These are phyloP conservation scores for Polylopha cassiicola DNA, from an alignment of 2,888 invertebrate species.

Conservation along the genomic window DNA sequence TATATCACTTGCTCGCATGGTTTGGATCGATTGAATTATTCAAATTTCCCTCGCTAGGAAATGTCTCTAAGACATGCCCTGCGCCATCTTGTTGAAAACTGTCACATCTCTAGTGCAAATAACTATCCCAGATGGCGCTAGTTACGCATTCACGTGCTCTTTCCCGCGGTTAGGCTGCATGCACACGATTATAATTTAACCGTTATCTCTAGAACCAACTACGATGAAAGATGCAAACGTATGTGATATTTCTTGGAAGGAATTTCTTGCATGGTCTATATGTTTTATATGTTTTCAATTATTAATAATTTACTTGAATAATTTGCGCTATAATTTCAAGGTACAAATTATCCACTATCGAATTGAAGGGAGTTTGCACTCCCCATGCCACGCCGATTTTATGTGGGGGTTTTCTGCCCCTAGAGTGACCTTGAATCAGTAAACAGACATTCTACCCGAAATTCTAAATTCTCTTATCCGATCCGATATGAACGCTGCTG, in stretches of 20 bases:
- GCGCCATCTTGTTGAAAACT: conserved; percentile 17
- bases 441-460: too few relatives aligned
- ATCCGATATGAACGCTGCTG: conserved; percentile 9
- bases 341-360: too few relatives aligned
- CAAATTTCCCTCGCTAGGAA: conserved; percentile 16
- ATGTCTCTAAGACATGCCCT: conserved; percentile 23
- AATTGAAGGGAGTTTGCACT: too few relatives aligned
- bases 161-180: conserved; percentile 30
- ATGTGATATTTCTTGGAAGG: conserved; percentile 17
- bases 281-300: too few relatives aligned
- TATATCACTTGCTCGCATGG: too few relatives aligned
- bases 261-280: conserved; percentile 5
- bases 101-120: not conserved
- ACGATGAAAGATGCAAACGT: too few relatives aligned
- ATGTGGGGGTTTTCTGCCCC: too few relatives aligned
- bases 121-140: conserved; percentile 29
- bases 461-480: conserved; percentile 1
- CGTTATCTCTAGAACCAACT: conserved; percentile 25
- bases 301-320: too few relatives aligned
- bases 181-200: conserved; percentile 25
- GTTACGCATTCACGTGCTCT: conserved; percentile 24
- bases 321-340: too few relatives aligned
- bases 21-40: too few relatives aligned
- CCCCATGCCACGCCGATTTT: too few relatives aligned
- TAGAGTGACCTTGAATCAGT: too few relatives aligned